phyloP scores from a whole-genome alignment of 2,113 vertebrate species.

The Pongo pygmaeus region DNA sequence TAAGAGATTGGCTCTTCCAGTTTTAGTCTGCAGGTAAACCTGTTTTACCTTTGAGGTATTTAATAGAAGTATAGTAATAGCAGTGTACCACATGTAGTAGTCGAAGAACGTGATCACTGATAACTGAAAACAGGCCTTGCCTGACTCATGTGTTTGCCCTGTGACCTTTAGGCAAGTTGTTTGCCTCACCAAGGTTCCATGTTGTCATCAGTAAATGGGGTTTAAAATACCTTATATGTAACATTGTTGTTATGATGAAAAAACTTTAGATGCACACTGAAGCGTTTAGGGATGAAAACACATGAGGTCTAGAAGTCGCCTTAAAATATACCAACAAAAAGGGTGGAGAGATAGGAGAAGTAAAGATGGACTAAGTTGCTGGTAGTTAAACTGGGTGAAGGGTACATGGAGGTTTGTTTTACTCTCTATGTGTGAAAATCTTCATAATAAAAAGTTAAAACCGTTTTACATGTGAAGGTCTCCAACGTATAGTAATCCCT shows the following conservation, averaged over 20 bases:
- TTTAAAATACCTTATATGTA: background rate
- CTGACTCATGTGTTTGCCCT: background rate
- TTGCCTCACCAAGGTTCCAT: background rate
- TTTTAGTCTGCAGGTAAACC: background rate
- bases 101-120: background rate
- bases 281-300: slow-evolving; percentile 4
- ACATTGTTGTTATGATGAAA: background rate
- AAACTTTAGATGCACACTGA: background rate
- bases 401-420: background rate
- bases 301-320: background rate
- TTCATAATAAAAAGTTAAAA: slow-evolving; percentile 23
- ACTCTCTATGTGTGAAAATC: slow-evolving; percentile 2
- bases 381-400: background rate
- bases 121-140: background rate
- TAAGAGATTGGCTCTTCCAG: background rate
- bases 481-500: background rate
- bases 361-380: background rate
- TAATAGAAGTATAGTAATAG: background rate
- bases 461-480: background rate
- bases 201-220: background rate
- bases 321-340: background rate
- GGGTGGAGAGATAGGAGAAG: background rate
- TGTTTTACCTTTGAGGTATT: slow-evolving; percentile 1
- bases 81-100: too few relatives aligned
- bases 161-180: background rate